These are phyloP conservation scores for Parelbella ahira DNA, from an alignment of 2,888 invertebrate species.

Conservation along the genomic window DNA sequence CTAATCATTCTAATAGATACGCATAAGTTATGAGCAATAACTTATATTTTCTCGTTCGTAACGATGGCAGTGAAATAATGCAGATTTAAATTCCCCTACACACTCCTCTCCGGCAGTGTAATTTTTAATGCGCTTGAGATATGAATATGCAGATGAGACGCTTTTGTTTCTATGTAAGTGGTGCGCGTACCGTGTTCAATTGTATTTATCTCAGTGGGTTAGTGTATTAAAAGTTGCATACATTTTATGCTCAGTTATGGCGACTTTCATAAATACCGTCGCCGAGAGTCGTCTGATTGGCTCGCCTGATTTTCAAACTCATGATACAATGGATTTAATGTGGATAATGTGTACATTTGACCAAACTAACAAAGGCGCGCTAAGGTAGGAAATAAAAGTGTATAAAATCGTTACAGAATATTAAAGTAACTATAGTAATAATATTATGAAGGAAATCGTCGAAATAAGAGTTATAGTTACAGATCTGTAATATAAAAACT, in stretches of 20 bases:
- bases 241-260: background rate
- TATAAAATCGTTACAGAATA: too few relatives aligned
- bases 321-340: too few relatives aligned
- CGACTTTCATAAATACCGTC: slow-evolving; percentile 4
- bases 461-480: too few relatives aligned
- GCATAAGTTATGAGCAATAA: slow-evolving; percentile 32
- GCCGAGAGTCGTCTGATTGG: background rate
- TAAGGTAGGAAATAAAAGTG: too few relatives aligned
- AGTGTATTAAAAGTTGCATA: slow-evolving; percentile 12
- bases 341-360: too few relatives aligned
- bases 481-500: too few relatives aligned
- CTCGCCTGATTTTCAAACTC: too few relatives aligned
- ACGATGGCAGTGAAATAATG: slow-evolving; percentile 32
- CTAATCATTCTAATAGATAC: slow-evolving; percentile 33
- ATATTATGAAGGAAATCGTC: too few relatives aligned
- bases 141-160: slow-evolving; percentile 15
- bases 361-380: too few relatives aligned
- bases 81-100: slow-evolving; percentile 18
- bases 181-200: slow-evolving; percentile 12
- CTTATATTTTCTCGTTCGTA: slow-evolving; percentile 36
- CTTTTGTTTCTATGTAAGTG: slow-evolving; percentile 17
- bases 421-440: too few relatives aligned
- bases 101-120: slow-evolving; percentile 9
- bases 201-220: slow-evolving; percentile 9
- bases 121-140: slow-evolving; percentile 12